Evolutionary conservation across 2,797 vertebrate genomes (phyloP).

Genomic region (Artibeus jamaicensis): DNA sequence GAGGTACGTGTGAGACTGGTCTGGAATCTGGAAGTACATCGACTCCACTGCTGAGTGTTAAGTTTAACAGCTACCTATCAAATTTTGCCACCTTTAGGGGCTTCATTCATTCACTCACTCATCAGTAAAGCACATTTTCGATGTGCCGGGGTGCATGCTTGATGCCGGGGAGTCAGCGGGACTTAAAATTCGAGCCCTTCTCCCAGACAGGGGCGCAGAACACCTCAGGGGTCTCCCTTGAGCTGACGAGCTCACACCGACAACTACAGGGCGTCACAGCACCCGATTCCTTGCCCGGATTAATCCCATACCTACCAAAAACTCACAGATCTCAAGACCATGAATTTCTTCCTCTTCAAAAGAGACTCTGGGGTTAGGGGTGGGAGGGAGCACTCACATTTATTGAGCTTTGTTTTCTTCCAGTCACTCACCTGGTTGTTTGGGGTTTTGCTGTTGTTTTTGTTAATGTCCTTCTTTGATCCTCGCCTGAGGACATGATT

Average conservation of each 20-base stretch:
- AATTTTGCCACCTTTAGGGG: neutral
- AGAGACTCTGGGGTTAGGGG: neutral
- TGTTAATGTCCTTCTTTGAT: neutral
- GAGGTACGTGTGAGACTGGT: constrained; percentile 78
- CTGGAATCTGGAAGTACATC: neutral
- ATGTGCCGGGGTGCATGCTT: neutral
- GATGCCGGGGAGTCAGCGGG: neutral
- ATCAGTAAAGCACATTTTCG: neutral
- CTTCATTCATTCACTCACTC: neutral
- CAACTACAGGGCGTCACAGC: rapidly evolving
- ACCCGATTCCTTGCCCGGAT: neutral
- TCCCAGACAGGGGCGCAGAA: neutral
- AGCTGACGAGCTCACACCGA: neutral
- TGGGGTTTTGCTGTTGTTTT: no score
- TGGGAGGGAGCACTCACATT: neutral
- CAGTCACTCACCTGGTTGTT: neutral
- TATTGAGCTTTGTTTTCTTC: neutral
- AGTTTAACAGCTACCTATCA: neutral
- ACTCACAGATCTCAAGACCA: neutral
- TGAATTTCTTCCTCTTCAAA: neutral
- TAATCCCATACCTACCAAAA: rapidly evolving
- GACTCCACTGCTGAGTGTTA: neutral
- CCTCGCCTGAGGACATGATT: neutral
- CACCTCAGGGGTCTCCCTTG: neutral
- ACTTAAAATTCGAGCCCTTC: neutral